A percentile compares a stretch with the other conserved stretches of the same genome.
Conservation (phyloP, 2,888 invertebrate genomes). For the Unio delphinus region DNA sequence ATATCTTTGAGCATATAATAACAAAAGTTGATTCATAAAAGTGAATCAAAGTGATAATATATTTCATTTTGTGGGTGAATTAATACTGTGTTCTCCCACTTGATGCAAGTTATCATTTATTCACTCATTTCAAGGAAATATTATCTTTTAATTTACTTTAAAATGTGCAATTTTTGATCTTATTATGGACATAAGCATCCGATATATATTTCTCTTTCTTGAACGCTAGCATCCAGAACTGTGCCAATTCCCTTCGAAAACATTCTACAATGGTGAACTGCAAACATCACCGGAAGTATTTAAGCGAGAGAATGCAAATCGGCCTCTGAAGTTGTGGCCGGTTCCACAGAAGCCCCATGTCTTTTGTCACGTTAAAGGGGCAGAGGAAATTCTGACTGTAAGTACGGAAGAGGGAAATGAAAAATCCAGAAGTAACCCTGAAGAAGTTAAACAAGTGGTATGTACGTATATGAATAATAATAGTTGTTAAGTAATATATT, state of each 20-base stretch:
- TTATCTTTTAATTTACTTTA: too few relatives aligned
- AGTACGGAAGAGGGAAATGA: constrained; percentile 58
- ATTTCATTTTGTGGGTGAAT: too few relatives aligned
- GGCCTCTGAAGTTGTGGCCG: constrained; percentile 4
- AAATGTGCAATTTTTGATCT: too few relatives aligned
- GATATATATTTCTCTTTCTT: not conserved
- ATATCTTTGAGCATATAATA: too few relatives aligned
- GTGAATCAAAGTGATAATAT: too few relatives aligned
- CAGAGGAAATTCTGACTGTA: constrained; percentile 51
- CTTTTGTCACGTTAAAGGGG: constrained; percentile 56
- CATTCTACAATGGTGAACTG: constrained; percentile 44
- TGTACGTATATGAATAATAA: not conserved
- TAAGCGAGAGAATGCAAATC: constrained; percentile 1
- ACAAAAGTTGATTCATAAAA: too few relatives aligned
- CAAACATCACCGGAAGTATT: constrained; percentile 4
- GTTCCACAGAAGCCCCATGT: constrained; percentile 33
- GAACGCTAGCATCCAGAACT: constrained; percentile 38
- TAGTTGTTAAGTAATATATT: too few relatives aligned
- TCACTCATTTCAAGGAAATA: too few relatives aligned
- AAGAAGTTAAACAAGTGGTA: constrained; percentile 55
- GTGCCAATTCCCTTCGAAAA: constrained; percentile 46
- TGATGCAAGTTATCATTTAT: too few relatives aligned
- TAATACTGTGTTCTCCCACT: too few relatives aligned
- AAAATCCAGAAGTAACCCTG: constrained; percentile 54
- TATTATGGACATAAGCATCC: too few relatives aligned